Conservation (phyloP, 2,888 invertebrate genomes). For the Sclerodermus sp. region DNA sequence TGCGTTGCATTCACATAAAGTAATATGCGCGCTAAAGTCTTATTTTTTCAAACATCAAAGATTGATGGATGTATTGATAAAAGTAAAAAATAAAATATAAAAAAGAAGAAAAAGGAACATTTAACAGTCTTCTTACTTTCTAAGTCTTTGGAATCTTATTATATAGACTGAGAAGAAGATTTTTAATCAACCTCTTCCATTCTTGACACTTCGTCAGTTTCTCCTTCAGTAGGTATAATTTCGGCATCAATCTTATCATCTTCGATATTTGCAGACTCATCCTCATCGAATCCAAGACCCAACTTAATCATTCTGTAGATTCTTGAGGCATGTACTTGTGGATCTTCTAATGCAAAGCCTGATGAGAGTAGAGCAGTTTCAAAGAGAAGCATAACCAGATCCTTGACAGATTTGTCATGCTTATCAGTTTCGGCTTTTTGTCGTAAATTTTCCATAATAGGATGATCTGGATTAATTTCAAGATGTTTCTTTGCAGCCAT, state of each 20-base stretch:
- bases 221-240: slow-evolving; percentile 82
- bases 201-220: slow-evolving; percentile 93
- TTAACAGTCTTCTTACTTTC: slow-evolving; percentile 28
- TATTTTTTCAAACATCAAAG: neutral
- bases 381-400: slow-evolving; percentile 91
- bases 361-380: slow-evolving; percentile 96
- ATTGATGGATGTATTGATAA: neutral
- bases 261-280: slow-evolving; percentile 79
- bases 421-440: slow-evolving; percentile 94
- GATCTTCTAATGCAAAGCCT: slow-evolving; percentile 95
- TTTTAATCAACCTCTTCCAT: slow-evolving; percentile 99
- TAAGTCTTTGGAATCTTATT: slow-evolving; percentile 34
- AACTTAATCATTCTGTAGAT: slow-evolving; percentile 99
- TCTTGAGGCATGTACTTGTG: slow-evolving; percentile 89
- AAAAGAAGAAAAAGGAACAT: slow-evolving; percentile 15
- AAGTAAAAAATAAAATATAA: neutral
- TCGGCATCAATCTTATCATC: slow-evolving; percentile 69
- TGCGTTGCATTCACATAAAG: neutral
- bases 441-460: slow-evolving; percentile 87
- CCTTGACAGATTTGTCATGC: slow-evolving; percentile 98
- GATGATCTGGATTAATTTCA: slow-evolving; percentile 96
- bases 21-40: no score
- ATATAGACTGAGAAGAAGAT: no score
- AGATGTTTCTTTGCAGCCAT: slow-evolving; percentile 99
- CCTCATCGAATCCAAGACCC: slow-evolving; percentile 96